These are phyloP conservation scores for Montifringilla adamsi DNA, from an alignment of 2,113 vertebrate genomes.

Conservation along the genomic window DNA sequence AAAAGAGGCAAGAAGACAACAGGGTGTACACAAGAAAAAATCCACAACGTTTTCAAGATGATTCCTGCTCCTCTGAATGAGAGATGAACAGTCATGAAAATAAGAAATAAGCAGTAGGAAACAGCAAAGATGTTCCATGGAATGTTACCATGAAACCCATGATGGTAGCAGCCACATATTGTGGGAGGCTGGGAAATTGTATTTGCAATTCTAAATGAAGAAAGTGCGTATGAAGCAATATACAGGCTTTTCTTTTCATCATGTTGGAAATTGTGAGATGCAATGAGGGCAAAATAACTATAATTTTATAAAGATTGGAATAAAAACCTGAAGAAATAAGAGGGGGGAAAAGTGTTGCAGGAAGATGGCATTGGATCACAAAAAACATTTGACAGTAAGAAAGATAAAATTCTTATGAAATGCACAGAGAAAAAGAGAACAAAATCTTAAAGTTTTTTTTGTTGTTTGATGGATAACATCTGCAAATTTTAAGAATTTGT, in stretches of 20 bases:
- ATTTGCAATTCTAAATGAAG: conserved; percentile 37
- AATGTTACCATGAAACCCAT: neutral
- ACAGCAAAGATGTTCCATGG: neutral
- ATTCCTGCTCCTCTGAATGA: neutral
- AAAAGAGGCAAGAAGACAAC: neutral
- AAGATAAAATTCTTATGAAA: neutral
- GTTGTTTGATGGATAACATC: neutral
- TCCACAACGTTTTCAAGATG: neutral
- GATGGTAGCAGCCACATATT: neutral
- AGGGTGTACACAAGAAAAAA: neutral
- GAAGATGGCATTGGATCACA: neutral
- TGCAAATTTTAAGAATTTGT: neutral
- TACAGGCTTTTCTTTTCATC: neutral
- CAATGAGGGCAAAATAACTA: neutral
- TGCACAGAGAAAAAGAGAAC: neutral
- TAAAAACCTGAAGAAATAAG: neutral
- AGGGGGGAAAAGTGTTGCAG: neutral
- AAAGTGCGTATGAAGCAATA: neutral
- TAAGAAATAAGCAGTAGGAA: neutral
- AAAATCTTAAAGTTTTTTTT: neutral
- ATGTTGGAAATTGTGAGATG: neutral
- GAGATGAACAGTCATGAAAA: neutral
- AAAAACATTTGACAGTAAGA: neutral
- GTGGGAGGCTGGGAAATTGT: neutral
- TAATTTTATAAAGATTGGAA: neutral